These are phyloP conservation scores for Phataginus tricuspis DNA, from an alignment of 2,797 vertebrate species.

Conservation along the genomic window DNA sequence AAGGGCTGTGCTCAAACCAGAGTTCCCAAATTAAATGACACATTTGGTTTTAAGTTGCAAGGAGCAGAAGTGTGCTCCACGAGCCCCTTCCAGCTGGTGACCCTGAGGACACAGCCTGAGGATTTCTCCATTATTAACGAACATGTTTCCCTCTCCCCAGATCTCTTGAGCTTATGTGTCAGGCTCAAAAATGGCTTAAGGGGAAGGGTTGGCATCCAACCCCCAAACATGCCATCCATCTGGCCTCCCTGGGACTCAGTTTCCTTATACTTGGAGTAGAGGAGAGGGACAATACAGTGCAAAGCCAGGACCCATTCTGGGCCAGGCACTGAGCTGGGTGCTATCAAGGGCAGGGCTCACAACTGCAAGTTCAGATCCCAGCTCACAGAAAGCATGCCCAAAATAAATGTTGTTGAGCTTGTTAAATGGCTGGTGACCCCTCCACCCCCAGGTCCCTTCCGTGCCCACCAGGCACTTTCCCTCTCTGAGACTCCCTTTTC, in stretches of 20 bases:
- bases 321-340: neutral
- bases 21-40: neutral
- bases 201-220: neutral
- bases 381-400: neutral
- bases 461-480: neutral
- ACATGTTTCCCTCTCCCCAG: neutral
- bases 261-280: slow-evolving; percentile 28
- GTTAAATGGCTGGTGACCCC: neutral
- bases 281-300: neutral
- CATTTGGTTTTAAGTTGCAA: neutral
- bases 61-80: neutral
- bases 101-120: neutral
- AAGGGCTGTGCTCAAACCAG: neutral
- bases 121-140: neutral
- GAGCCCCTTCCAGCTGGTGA: neutral
- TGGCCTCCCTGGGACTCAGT: neutral
- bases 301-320: neutral
- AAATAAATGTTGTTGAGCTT: neutral
- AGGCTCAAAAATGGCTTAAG: neutral
- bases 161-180: neutral
- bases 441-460: neutral
- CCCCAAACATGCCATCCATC: neutral
- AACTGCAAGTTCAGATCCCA: neutral
- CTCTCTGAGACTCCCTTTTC: neutral
- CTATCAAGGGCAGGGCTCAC: neutral